Evolutionary conservation across 2,113 vertebrate genomes (phyloP).

Genomic region (Dipodomys merriami): DNA sequence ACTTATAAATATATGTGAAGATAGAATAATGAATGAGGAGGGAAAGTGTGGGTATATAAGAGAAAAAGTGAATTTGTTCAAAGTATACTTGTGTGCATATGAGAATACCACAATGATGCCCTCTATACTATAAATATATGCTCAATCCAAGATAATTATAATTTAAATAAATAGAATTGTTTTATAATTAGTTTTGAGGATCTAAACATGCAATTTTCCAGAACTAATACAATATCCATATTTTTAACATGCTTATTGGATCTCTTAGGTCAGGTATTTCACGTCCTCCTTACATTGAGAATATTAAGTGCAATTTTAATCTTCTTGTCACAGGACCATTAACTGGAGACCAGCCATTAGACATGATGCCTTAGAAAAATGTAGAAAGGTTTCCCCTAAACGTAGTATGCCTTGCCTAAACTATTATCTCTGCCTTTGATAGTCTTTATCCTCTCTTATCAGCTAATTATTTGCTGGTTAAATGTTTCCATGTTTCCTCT

Average conservation of each 20-base stretch:
- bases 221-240: constrained; percentile 43
- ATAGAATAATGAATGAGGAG: too few relatives aligned
- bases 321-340: constrained; percentile 4
- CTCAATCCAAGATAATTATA: too few relatives aligned
- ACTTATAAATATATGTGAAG: too few relatives aligned
- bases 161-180: too few relatives aligned
- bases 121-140: too few relatives aligned
- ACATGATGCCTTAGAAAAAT: constrained; percentile 35
- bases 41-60: too few relatives aligned
- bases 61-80: too few relatives aligned
- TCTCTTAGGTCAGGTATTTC: constrained; percentile 36
- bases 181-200: constrained; percentile 19
- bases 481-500: constrained; percentile 44
- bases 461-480: constrained; percentile 47
- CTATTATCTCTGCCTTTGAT: not conserved
- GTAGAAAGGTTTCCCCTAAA: constrained; percentile 44
- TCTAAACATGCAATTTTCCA: constrained; percentile 42
- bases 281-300: constrained; percentile 57
- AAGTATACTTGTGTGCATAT: too few relatives aligned
- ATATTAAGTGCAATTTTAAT: constrained; percentile 55
- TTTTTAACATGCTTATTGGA: constrained; percentile 52
- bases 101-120: too few relatives aligned
- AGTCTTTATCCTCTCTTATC: not conserved
- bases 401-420: not conserved
- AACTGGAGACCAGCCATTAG: constrained; percentile 38